phyloP scores from a whole-genome alignment of 2,797 vertebrate genomes.

The Sebastes cheni region DNA sequence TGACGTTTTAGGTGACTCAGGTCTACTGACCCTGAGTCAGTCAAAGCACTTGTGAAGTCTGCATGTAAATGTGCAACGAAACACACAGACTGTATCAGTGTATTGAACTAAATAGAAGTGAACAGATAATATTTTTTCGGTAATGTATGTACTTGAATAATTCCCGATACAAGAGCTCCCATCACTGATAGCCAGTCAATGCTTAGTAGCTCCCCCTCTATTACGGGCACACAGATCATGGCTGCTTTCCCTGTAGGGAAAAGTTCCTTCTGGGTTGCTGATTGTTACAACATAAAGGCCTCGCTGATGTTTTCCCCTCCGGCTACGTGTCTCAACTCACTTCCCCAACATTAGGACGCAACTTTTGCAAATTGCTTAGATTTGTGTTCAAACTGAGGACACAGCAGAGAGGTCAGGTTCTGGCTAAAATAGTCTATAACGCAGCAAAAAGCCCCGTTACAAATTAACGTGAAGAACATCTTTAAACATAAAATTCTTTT shows the following conservation, averaged over 20 bases:
- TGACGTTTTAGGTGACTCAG: neutral
- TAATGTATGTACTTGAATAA: neutral
- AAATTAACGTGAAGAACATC: neutral
- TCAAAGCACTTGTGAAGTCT: neutral
- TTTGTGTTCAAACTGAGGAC: neutral
- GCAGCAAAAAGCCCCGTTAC: neutral
- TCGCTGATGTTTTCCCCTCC: neutral
- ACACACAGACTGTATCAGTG: neutral
- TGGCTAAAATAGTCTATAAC: neutral
- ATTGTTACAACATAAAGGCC: slow-evolving; percentile 8
- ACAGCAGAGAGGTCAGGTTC: neutral
- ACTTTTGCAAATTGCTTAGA: neutral
- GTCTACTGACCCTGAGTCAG: neutral
- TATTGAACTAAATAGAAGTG: neutral
- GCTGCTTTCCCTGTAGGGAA: slow-evolving; percentile 17
- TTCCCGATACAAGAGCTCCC: neutral
- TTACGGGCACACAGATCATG: neutral
- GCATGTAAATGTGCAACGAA: neutral
- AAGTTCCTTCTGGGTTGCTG: slow-evolving; percentile 13
- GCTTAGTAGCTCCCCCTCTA: neutral
- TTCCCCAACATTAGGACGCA: neutral
- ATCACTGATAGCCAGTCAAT: neutral
- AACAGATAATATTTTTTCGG: neutral
- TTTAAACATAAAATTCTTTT: too few relatives aligned
- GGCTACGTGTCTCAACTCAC: neutral